Evolutionary conservation across 2,888 invertebrate genomes (phyloP), one percentile per base, ranked within the genome.

Genomic region (Gibbula magus): DNA sequence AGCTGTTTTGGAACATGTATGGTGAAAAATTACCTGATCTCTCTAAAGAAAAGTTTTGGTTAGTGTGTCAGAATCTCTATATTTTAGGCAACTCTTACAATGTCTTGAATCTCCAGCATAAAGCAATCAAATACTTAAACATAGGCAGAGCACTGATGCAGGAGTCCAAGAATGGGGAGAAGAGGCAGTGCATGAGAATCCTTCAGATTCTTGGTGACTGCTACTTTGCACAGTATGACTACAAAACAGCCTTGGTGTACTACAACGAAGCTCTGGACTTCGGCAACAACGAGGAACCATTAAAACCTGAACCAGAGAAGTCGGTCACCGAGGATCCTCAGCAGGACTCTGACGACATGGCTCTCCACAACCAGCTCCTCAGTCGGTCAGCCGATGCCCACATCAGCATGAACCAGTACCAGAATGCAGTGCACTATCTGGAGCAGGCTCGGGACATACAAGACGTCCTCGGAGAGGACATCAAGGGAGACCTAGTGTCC

Each of bases 381-480:
- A 92, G 91, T 83, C 87, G 91, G 16, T 91, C 91, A 61, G 91
- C 92, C 0, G 89, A 91, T 81, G 91, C 91, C 5, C 91, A 92
- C 81, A 90, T 92, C 56, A 91, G 88, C 83, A 90, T 91, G 87
- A 89, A 90, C 78, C 89, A 92, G 81, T 92, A 92, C 78, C 88
- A 89, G 82, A 89, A 89, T 75, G 92, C 92, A 5, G 90, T 91
- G 5, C 88, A 89, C 54, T 91, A 91, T 81, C 86, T 92, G 79
- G 91, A 91, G 76, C 91, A 92, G 79, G 92, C 92, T n/a, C 88
- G 91, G 35, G 91, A 90, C 82, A 90, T 90, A 81, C 92, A 92
- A 82, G 90, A 90, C 80, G 89, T 89, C 10, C 86, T 92, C 84
- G 91, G 91, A 22, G 89, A 89, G 70, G 91, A 91, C 76, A 92